Base-by-base conservation (phyloP, 2,113 vertebrate genomes). In the Paraplagusia blochii region DNA sequence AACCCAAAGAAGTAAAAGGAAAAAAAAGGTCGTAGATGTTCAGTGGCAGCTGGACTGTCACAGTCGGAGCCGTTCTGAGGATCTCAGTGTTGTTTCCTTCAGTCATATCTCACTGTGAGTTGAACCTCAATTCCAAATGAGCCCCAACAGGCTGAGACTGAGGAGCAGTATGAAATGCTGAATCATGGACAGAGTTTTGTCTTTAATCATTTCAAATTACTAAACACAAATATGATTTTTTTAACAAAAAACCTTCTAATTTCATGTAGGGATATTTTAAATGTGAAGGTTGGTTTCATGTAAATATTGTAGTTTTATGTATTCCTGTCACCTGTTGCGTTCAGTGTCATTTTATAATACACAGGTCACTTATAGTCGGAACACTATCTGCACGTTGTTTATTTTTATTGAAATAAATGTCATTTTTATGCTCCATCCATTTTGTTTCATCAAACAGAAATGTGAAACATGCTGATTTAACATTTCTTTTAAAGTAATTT, bases 1-100 rank as follows among this genome's bases (percentile, higher is more conserved):
- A 87, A 85, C 46, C 75, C 77, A 1, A 70, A 65, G 57, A 84
- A 72, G 49, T 79, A 53, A 53, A 58, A 56, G n/a, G n/a, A n/a
- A n/a, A n/a, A n/a, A 29, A 4, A 29, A 29, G 22, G 22, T 29
- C 3, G 22, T 29, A 29, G 22, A 29, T 29, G 22, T 29, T 29
- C 22, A 29, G 22, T 29, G 34, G 62, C 58, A 70, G 65, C 53
- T 17, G 53, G 48, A 64, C 59, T 76, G 58, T 53, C 9, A 13
- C 42, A 12, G 55, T 33, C 42, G 35, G 19, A 38, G 36, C 47
- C 8, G 38, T 29, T 51, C 7, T 15, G 43, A 11, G n/a, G 58
- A 42, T 29, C 57, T 17, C 39, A 58, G 51, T 38, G 38, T 29
- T 29, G 22, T 29, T 29, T 29, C 22, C 22, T 39, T 11, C 11